phyloP scores from a whole-genome alignment of 2,888 invertebrate genomes.

The Pharmacophagus antenor region DNA sequence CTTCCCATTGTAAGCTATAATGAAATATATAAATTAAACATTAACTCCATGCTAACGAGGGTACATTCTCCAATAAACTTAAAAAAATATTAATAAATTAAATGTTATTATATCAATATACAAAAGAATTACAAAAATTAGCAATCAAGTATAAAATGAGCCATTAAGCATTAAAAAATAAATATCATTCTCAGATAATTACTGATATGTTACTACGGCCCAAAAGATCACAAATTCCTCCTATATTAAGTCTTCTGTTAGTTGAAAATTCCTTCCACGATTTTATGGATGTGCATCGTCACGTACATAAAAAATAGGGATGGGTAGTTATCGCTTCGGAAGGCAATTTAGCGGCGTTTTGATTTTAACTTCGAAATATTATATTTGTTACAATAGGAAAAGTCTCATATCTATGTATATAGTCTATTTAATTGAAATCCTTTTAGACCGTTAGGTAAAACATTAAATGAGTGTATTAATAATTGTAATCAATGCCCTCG shows the following conservation, averaged over 20 bases:
- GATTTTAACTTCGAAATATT: conserved; percentile 9
- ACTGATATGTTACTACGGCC: conserved; percentile 45
- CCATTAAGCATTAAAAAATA: conserved; percentile 40
- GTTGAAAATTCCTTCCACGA: conserved; percentile 34
- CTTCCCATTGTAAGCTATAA: too few relatives aligned
- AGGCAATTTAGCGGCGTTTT: conserved; percentile 12
- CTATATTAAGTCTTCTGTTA: conserved; percentile 36
- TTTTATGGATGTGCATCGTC: conserved; percentile 47
- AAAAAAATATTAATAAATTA: too few relatives aligned
- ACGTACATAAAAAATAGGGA: conserved; percentile 41
- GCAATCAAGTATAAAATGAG: conserved; percentile 31
- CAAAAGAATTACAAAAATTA: too few relatives aligned
- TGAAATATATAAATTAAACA: too few relatives aligned
- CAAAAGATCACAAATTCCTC: conserved; percentile 35
- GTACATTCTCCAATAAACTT: too few relatives aligned
- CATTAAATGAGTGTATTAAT: too few relatives aligned
- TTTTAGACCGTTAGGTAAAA: too few relatives aligned
- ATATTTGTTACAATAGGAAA: neutral
- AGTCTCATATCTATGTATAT: neutral
- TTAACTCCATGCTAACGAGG: too few relatives aligned
- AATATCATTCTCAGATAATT: conserved; percentile 47
- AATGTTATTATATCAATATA: too few relatives aligned
- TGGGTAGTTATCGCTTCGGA: conserved; percentile 29
- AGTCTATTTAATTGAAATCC: too few relatives aligned
- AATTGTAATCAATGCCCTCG: too few relatives aligned